These are phyloP conservation scores for Hippopotamyrus pictus DNA, from an alignment of 2,797 vertebrate genomes.

Conservation along the genomic window DNA sequence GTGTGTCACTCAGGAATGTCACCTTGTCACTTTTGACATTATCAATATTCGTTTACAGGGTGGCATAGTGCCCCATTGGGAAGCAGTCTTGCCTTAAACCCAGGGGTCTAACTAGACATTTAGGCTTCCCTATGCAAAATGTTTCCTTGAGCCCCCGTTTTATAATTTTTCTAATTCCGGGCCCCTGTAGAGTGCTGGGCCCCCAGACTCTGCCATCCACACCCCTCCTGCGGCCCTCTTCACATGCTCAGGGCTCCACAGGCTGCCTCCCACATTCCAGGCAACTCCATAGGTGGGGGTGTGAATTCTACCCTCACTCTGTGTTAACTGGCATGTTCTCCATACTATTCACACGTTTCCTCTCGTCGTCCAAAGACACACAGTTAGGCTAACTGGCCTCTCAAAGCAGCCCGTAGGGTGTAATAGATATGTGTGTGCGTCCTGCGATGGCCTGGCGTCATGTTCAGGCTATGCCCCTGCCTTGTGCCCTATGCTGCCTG, in stretches of 20 bases:
- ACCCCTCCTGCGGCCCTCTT: background rate
- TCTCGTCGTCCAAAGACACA: background rate
- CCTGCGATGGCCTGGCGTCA: background rate
- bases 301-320: background rate
- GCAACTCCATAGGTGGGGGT: background rate
- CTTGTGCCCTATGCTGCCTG: background rate
- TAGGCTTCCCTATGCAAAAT: background rate
- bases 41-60: background rate
- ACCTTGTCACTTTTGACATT: background rate
- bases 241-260: background rate
- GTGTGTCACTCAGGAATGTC: background rate
- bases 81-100: background rate
- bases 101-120: background rate
- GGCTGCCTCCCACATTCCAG: background rate
- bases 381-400: background rate
- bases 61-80: background rate
- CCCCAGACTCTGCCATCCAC: background rate
- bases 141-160: background rate
- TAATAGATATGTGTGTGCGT: background rate
- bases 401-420: background rate
- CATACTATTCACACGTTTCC: background rate
- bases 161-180: background rate
- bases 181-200: background rate
- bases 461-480: background rate
- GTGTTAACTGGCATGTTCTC: background rate